Percentiles rank a stretch among this genome's conserved stretches.
Evolutionary conservation across 2,113 vertebrate genomes (phyloP).

Genomic region (Brienomyrus longianalis): DNA sequence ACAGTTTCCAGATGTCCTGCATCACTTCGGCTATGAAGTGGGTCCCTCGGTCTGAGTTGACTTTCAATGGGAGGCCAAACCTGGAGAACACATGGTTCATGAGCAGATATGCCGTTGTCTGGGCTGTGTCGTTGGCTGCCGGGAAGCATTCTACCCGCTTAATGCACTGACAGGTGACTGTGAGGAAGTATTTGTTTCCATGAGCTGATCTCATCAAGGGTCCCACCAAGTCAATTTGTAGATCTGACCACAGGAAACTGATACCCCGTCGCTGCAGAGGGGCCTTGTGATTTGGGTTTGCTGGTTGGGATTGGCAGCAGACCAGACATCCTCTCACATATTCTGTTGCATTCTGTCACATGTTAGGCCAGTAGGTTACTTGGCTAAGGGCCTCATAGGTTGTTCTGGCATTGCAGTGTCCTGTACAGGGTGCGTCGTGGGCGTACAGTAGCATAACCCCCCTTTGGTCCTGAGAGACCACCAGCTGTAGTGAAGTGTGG

Average conservation of each 20-base stretch:
- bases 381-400: conserved; percentile 14
- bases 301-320: conserved; percentile 22
- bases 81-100: conserved; percentile 27
- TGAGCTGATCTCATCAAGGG: too few species aligned
- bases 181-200: too few species aligned
- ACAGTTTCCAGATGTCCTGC: neutral
- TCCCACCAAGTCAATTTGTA: too few species aligned
- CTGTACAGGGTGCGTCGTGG: neutral
- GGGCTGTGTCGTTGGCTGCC: conserved; percentile 13
- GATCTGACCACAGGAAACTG: neutral
- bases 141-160: conserved; percentile 25
- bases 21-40: conserved; percentile 18
- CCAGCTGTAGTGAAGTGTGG: neutral
- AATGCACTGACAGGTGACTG: neutral
- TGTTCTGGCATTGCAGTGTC: neutral
- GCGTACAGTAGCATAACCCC: conserved; percentile 1
- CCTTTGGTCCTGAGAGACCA: neutral
- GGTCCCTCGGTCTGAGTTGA: conserved; percentile 17
- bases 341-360: conserved; percentile 10
- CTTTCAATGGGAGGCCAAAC: neutral
- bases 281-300: conserved; percentile 12
- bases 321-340: conserved; percentile 18
- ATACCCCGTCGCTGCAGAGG: conserved; percentile 5
- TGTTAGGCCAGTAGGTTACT: conserved; percentile 22
- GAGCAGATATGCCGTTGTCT: conserved; percentile 12